These are phyloP conservation scores for Nymphicus hollandicus DNA, from an alignment of 2,113 vertebrate species.

Conservation along the genomic window DNA sequence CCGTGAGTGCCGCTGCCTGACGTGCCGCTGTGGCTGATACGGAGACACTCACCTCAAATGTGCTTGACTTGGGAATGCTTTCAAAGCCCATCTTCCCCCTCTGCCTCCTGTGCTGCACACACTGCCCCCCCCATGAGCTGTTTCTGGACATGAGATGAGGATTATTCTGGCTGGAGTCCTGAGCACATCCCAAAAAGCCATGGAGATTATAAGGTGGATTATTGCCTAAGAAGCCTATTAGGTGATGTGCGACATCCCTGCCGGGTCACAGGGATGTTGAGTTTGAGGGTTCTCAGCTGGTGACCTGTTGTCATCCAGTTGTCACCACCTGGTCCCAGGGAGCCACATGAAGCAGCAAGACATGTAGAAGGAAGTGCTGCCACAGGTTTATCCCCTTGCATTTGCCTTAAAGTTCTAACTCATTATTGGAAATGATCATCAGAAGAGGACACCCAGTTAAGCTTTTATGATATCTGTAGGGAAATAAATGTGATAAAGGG, in stretches of 20 bases:
- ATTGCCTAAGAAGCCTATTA: background rate
- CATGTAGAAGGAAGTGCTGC: background rate
- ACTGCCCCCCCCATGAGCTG: rapidly evolving
- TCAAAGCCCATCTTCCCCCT: background rate
- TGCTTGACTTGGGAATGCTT: background rate
- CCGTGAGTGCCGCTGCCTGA: rapidly evolving
- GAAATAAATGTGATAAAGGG: background rate
- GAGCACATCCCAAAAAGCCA: background rate
- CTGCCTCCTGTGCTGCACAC: background rate
- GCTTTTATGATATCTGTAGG: background rate
- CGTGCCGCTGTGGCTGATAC: rapidly evolving
- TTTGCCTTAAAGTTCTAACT: background rate
- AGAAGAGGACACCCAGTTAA: background rate
- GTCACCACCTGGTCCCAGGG: background rate
- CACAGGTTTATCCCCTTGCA: background rate
- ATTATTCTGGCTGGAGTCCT: background rate
- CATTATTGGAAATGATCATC: background rate
- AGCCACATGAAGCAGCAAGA: rapidly evolving
- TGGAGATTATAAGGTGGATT: rapidly evolving
- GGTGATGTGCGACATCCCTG: no score
- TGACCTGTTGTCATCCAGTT: background rate
- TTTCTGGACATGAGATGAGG: background rate
- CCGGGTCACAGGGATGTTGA: background rate
- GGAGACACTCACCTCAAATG: rapidly evolving
- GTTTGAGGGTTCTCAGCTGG: background rate